Base-by-base conservation (phyloP, 2,113 vertebrate genomes). In the Scatophagus argus region DNA sequence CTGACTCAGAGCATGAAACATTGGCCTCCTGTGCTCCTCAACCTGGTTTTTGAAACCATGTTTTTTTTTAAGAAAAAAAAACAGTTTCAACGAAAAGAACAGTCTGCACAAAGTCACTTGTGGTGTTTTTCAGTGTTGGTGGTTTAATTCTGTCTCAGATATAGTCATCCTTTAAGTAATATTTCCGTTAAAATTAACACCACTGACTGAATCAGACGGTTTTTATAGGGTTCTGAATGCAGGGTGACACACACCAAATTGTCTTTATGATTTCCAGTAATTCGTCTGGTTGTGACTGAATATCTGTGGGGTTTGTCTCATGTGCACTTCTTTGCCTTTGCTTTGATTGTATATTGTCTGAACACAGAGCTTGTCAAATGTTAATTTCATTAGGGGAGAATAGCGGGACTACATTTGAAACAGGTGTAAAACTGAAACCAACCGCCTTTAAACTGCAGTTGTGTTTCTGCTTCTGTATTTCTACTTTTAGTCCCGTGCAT, bases 1-100 rank as follows among this genome's bases (percentile, higher is more conserved):
- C 79, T 89, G 89, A 91, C 88, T 92, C 90, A 91, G 86, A 90
- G 74, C 81, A 72, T 49, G 69, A 92, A 66, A 36, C 51, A 17
- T 61, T 64, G 51, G 68, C 71, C 52, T 49, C 60, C 54, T 76
- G 66, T 51, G 80, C 72, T 47, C 63, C 44, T 54, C 46, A 61
- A 72, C 68, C 41, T 25, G 14, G 56, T 59, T 84, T 81, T 55
- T 83, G 52, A 89, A 84, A 84, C 78, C 27, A 17, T 41, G 25
- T 32, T 82, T 76, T 1, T n/a, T n/a, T n/a, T n/a, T n/a, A n/a
- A n/a, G n/a, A 54, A 61, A 70, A 36, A 70, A 63, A 72, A 25
- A 19, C 55, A 36, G 13, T 74, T 70, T 76, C 12, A 21, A 56
- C 58, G 62, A 31, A 70, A 55, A 39, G n/a, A 16, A 65, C 72